Evolutionary conservation across 2,113 vertebrate species (phyloP).

Genomic region (Agapornis roseicollis): DNA sequence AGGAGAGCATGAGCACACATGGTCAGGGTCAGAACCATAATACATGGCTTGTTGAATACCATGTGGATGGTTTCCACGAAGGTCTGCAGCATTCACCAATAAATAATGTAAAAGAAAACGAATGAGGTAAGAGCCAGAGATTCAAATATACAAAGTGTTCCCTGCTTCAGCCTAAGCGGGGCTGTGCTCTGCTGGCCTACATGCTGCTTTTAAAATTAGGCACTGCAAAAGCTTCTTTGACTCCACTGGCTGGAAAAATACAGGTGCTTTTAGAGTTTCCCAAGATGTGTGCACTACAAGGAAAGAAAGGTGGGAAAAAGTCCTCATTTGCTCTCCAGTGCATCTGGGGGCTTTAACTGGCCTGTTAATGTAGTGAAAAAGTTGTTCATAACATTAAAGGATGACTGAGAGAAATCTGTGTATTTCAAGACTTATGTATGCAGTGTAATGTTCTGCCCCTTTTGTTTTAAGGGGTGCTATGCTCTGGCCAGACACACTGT

Average conservation of each 20-base stretch:
- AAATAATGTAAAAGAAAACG: background rate
- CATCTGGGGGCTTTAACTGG: background rate
- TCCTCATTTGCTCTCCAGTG: background rate
- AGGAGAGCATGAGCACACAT: background rate
- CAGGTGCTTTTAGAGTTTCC: background rate
- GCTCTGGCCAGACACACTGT: background rate
- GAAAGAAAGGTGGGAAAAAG: background rate
- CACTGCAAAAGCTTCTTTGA: background rate
- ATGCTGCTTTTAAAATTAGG: background rate
- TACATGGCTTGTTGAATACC: background rate
- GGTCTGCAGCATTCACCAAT: background rate
- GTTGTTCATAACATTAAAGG: background rate
- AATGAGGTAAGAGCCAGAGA: background rate
- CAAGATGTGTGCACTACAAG: background rate
- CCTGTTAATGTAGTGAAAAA: background rate
- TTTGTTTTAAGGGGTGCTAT: background rate
- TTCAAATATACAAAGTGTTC: background rate
- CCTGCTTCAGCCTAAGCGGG: background rate
- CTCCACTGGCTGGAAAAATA: background rate
- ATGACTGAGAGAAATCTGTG: background rate
- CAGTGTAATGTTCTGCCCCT: background rate
- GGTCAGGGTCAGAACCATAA: background rate
- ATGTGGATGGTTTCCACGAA: background rate
- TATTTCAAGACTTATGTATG: background rate
- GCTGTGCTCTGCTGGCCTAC: background rate